Evolutionary conservation across 2,888 invertebrate genomes (phyloP).

Genomic region (Ichneumon xanthorius): DNA sequence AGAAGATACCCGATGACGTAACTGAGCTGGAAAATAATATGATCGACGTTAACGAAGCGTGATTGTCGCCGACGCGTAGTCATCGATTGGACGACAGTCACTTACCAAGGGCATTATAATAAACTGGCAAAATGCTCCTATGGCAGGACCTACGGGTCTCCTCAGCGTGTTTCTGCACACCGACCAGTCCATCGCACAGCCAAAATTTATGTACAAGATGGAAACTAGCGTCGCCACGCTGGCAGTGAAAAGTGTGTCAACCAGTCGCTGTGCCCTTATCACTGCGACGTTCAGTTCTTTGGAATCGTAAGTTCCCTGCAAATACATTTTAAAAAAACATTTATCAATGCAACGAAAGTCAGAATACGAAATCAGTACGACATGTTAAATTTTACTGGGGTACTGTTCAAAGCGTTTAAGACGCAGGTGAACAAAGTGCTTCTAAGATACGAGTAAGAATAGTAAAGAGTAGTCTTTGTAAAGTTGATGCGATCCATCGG

Average conservation of each 20-base stretch:
- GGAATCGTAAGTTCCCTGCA: conserved; percentile 64
- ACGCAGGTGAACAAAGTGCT: too few relatives aligned
- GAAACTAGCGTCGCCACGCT: conserved; percentile 92
- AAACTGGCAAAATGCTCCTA: conserved; percentile 93
- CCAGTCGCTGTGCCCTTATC: conserved; percentile 87
- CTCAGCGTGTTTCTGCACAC: conserved; percentile 89
- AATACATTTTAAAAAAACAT: conserved; percentile 19
- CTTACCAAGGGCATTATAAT: conserved; percentile 91
- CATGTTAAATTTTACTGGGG: not conserved
- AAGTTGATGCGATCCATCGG: too few relatives aligned
- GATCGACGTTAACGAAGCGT: conserved; percentile 17
- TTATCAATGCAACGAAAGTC: not conserved
- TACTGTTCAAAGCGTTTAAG: too few relatives aligned
- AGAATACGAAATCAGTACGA: not conserved
- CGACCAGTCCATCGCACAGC: conserved; percentile 93
- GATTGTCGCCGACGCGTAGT: not conserved
- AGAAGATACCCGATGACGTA: conserved; percentile 90
- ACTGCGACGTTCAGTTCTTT: conserved; percentile 86
- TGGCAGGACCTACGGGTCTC: conserved; percentile 91
- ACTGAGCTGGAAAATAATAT: conserved; percentile 87
- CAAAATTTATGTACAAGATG: conserved; percentile 95
- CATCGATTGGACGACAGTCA: conserved; percentile 12
- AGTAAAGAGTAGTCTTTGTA: too few relatives aligned
- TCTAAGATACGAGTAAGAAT: too few relatives aligned
- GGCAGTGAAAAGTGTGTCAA: conserved; percentile 91